Conservation (phyloP, 2,888 invertebrate genomes). For the Nebria brevicollis region DNA sequence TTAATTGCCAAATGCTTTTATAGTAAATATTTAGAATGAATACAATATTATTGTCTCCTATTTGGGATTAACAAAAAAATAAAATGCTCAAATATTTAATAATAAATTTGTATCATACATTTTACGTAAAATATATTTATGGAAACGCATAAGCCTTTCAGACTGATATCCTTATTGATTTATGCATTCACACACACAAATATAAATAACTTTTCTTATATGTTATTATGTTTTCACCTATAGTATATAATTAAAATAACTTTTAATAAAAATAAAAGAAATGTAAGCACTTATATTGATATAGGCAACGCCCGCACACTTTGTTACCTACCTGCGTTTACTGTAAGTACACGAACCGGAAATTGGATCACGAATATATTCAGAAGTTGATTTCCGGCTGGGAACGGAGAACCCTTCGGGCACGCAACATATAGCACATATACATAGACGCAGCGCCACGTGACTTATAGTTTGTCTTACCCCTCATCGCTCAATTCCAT, state of each 20-base stretch:
- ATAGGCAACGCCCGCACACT: conserved; percentile 27
- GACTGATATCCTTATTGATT: neutral
- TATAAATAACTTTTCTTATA: neutral
- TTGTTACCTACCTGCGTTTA: conserved; percentile 35
- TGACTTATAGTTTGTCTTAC: neutral
- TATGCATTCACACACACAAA: neutral
- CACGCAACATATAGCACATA: conserved; percentile 7
- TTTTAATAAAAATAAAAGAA: neutral
- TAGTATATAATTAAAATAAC: neutral
- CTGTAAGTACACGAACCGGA: conserved; percentile 47
- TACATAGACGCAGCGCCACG: neutral
- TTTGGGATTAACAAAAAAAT: too few species aligned
- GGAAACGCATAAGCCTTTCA: neutral
- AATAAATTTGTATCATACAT: too few species aligned
- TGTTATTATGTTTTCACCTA: neutral
- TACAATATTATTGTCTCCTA: too few species aligned
- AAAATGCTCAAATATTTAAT: too few species aligned
- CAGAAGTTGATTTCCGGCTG: conserved; percentile 47
- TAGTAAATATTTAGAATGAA: too few species aligned
- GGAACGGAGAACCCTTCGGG: conserved; percentile 33
- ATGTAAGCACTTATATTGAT: conserved; percentile 4
- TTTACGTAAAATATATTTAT: too few species aligned
- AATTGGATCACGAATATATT: conserved; percentile 48
- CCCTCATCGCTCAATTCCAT: neutral
- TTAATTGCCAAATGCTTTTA: too few species aligned